Evolutionary conservation across 2,888 invertebrate genomes (phyloP), one percentile per base, ranked within the genome.

Genomic region (Coenonympha arcania): DNA sequence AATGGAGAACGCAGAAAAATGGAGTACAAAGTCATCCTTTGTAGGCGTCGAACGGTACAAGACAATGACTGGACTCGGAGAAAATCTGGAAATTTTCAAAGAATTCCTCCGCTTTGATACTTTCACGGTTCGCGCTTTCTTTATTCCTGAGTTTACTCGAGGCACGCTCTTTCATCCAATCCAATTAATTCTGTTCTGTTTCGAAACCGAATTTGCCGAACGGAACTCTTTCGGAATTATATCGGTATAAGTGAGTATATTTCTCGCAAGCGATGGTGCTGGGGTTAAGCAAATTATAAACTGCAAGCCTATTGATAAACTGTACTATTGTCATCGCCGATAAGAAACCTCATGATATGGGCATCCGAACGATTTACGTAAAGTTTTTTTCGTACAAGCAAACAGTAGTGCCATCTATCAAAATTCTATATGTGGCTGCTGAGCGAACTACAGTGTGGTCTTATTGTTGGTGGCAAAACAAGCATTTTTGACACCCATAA

Each of bases 1-100:
- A 73, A 73, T 70, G 68, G 67, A 63, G 72, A 68, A 65, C 66
- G 68, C 71, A 73, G 72, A 73, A 74, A 76, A 75, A 77, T 76
- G 71, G 67, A 64, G 64, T 65, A 61, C 58, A 57, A 61, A 66
- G 65, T 59, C 61, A 56, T 56, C 54, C 64, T 64, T 65, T 66
- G 68, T 64, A 40, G 47, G 39, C 43, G 43, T 43, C 22, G 43
- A 43, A 43, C 43, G 33, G 31, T 15, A 43, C 43, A 47, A 52
- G 50, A 52, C 56, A 58, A 56, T 60, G 57, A 44, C 49, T 52
- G 48, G 52, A 48, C 34, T 44, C 15, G 20, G 50, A 39, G 49
- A 52, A 60, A 62, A 60, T 58, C 59, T 58, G 59, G 54, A 52
- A 48, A 31, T 55, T 60, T 60, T 63, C 54, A 60, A 61, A 59